Conservation (phyloP, 2,888 invertebrate species). For the Lepeophtheirus nordmannii region DNA sequence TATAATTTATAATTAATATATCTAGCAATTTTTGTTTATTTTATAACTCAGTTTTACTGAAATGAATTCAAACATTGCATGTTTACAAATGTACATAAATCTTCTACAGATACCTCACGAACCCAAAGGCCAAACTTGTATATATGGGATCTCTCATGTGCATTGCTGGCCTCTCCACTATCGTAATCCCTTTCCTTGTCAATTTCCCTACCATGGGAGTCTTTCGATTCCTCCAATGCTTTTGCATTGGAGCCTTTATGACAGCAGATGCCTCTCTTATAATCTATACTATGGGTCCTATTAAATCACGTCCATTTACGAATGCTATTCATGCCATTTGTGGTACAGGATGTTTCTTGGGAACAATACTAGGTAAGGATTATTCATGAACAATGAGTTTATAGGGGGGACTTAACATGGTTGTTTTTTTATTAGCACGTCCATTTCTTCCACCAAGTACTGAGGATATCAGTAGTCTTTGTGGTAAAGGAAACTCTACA, state of each 20-base stretch:
- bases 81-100: too few relatives aligned
- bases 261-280: constrained; percentile 21
- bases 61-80: too few relatives aligned
- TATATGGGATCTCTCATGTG: neutral
- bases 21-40: too few relatives aligned
- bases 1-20: too few relatives aligned
- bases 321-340: constrained; percentile 12
- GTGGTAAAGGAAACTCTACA: neutral
- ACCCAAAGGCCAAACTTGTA: constrained; percentile 9
- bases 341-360: constrained; percentile 10
- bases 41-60: too few relatives aligned
- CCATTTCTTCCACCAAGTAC: neutral
- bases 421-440: neutral
- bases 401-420: neutral
- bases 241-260: constrained; percentile 20
- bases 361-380: constrained; percentile 5
- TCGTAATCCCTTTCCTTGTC: constrained; percentile 12
- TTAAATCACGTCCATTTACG: constrained; percentile 19
- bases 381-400: neutral
- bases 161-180: neutral
- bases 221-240: constrained; percentile 10
- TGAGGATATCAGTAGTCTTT: neutral
- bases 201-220: constrained; percentile 10
- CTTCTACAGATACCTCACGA: neutral
- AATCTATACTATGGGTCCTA: constrained; percentile 22